Base-by-base conservation (phyloP, 1,140 invertebrate species). In the Catajapyx aquilonaris region DNA sequence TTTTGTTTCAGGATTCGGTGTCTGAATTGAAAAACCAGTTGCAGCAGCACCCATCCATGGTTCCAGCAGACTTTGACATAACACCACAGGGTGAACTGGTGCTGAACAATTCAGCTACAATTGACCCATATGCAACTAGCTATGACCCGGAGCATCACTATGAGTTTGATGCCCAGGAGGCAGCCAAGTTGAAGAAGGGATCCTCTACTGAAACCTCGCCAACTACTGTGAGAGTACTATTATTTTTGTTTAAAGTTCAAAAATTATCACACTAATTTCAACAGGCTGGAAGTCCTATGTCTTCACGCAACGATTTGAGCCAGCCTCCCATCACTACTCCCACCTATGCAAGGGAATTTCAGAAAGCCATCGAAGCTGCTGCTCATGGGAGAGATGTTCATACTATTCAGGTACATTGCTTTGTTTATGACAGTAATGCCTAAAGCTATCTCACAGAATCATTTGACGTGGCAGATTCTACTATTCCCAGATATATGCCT, bases 21-120 rank as follows among this genome's bases (percentile, higher is more conserved):
- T 68, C 65, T 22, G 76, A 85, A 57, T 56, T 87, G 35, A 80
- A 81, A 35, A 69, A 66, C 23, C 81, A 86, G 55, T 61, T 87
- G 28, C 68, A 68, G 28, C 76, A 83, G 48, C 85, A 91, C 63
- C 86, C 86, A 9, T 90, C 84, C 11, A 86, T 90, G 49, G 57
- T 90, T 38, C 83, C 86, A 31, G 75, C 76, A 21, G 85, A 93
- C 55, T 90, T 93, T 62, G 84, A 91, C 55, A 84, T 93, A 30
- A 75, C 70, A 41, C 65, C 71, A 21, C 66, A 71, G 47, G 80
- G 77, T 49, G 66, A 70, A 32, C 45, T 75, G 17, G 57, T 70
- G 28, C 51, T 71, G 17, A 69, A 65, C 40, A 54, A 64, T 37
- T 63, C 62, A 3, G 60, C 44, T 37, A 46, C 32, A 39, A 36